Evolutionary conservation across 1,140 invertebrate species (phyloP), one percentile per base, ranked within the genome.

Genomic region (Camponotus pennsylvanicus): DNA sequence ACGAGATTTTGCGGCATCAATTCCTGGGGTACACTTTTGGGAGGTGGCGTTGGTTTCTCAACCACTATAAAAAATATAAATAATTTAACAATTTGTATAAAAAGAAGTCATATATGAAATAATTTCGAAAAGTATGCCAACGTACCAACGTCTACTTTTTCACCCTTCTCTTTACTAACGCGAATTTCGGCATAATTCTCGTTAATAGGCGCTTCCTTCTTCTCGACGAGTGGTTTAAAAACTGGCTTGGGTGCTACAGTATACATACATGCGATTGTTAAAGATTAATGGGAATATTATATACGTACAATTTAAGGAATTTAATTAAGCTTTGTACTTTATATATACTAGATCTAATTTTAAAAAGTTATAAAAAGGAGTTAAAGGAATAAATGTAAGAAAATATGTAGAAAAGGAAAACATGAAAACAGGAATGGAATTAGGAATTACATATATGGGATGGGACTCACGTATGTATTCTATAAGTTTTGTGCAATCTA

Each of bases 1-100:
- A 94, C 92, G 34, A 96, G 90, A 89, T 92, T 95, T 83, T 90
- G 87, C 7, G 95, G 93, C 73, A 94, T 91, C 8, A 94, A 85
- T 21, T 93, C 93, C 1, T 88, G 32, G 7, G 90, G 76, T 1
- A 90, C 40, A 75, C 87, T 76, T 61, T 90, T 92, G 2, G 49
- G 3, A 34, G 89, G 84, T 8, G 90, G 83, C 52, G 89, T 82
- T 42, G 92, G 91, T 42, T 93, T 92, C 7, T 92, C 86, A 82
- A 93, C 80, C 45, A 95, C 91, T 92, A 15, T 63, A 80, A 63
- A 45, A 78, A 55, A 59, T 21, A 78, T 42, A 9, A 21, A 45
- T 9, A 61, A 40, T 57, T 66, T 0, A 45, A 52, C 70, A 45
- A 34, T 2, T 18, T 49, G 3, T 32, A 11, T 18, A n/a, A 4